Conservation (phyloP, 2,113 vertebrate genomes). For the Gopherus evgoodei region DNA sequence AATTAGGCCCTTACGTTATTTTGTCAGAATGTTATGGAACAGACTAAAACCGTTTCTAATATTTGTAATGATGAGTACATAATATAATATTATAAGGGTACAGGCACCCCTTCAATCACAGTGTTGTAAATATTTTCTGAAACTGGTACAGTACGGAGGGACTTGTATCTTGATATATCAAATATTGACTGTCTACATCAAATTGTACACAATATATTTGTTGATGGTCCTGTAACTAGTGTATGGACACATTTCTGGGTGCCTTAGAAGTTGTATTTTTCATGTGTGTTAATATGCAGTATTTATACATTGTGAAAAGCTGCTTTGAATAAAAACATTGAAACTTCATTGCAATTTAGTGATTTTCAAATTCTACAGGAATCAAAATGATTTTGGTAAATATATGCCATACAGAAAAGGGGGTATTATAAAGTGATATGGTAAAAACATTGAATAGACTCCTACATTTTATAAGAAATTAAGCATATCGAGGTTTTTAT, state of each 20-base stretch:
- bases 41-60: constrained; percentile 81
- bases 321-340: constrained; percentile 93
- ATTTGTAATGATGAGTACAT: constrained; percentile 81
- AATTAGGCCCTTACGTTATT: constrained; percentile 80
- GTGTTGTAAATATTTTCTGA: constrained; percentile 83
- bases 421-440: not conserved
- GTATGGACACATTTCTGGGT: constrained; percentile 92
- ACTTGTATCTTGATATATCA: constrained; percentile 81
- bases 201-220: constrained; percentile 84
- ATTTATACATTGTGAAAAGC: constrained; percentile 92
- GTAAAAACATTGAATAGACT: not conserved
- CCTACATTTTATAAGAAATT: not conserved
- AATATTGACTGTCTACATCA: constrained; percentile 85
- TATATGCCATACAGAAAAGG: not conserved
- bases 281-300: constrained; percentile 91
- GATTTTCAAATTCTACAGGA: constrained; percentile 16
- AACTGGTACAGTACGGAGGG: constrained; percentile 78
- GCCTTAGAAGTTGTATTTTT: constrained; percentile 94
- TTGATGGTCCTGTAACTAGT: constrained; percentile 84
- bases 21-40: constrained; percentile 75
- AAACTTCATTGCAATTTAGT: constrained; percentile 71
- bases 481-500: not conserved
- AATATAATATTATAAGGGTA: constrained; percentile 80
- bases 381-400: not conserved
- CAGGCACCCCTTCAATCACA: constrained; percentile 80